Evolutionary conservation across 2,113 vertebrate species (phyloP).

Genomic region (Alethe diademata): DNA sequence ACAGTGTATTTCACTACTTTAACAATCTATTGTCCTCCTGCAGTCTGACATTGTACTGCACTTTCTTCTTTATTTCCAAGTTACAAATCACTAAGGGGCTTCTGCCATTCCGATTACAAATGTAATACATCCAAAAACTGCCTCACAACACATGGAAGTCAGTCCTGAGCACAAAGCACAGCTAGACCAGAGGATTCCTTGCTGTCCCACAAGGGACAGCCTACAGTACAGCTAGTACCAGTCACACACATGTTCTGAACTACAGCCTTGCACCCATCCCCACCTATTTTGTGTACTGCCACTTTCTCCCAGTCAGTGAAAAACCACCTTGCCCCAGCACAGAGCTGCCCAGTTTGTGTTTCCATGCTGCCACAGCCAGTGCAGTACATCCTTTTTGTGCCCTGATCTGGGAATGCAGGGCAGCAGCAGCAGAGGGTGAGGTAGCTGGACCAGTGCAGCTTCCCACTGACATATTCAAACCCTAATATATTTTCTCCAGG

Average conservation of each 20-base stretch:
- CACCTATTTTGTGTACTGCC: not conserved
- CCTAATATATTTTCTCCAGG: not conserved
- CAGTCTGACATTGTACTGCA: not conserved
- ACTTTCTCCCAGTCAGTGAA: not conserved
- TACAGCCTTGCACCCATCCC: not conserved
- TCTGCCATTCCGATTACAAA: not conserved
- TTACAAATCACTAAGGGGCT: not conserved
- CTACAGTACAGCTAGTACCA: not conserved
- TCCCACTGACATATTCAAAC: not conserved
- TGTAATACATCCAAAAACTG: not conserved
- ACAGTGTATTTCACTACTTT: not conserved
- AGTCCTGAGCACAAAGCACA: not conserved
- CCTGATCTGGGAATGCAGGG: not conserved
- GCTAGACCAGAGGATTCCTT: not conserved
- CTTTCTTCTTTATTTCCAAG: not conserved
- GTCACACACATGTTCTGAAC: not conserved
- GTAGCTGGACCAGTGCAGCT: not conserved
- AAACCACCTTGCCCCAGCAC: not conserved
- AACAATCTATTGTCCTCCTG: not conserved
- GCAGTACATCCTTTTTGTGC: fast-evolving
- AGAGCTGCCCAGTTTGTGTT: not conserved
- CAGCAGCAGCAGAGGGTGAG: not conserved
- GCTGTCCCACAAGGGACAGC: not conserved
- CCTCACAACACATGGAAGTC: not conserved
- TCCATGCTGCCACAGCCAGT: fast-evolving